Percentiles rank a stretch among this genome's conserved stretches.
Evolutionary conservation across 2,797 vertebrate species (phyloP).

Genomic region (Loris lydekkerianus): DNA sequence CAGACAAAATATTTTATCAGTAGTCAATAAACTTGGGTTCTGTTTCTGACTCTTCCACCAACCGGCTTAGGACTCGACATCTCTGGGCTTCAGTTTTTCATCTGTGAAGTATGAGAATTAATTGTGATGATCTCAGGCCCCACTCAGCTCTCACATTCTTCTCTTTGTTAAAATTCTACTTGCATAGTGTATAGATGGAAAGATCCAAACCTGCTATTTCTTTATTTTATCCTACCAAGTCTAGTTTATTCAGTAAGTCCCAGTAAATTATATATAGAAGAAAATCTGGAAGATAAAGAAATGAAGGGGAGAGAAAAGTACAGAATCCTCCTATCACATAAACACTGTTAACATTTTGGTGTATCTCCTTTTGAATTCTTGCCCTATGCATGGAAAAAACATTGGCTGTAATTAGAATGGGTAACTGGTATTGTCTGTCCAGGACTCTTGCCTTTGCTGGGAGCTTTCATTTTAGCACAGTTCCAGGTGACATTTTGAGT

Average conservation of each 20-base stretch:
- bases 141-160: not conserved
- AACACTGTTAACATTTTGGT: not conserved
- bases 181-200: not conserved
- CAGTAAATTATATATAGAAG: not conserved
- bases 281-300: conserved; percentile 20
- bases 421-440: not conserved
- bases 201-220: conserved; percentile 1
- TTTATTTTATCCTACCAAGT: not conserved
- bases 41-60: not conserved
- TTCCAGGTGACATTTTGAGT: not conserved
- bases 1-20: not conserved
- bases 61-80: not conserved
- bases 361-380: not conserved
- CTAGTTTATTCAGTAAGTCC: not conserved
- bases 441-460: not conserved
- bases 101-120: not conserved
- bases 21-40: not conserved
- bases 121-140: not conserved
- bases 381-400: not conserved
- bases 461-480: not conserved
- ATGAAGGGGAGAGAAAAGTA: not conserved
- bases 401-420: not conserved
- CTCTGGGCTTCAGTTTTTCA: not conserved
- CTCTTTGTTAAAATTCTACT: conserved; percentile 25
- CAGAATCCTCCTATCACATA: not conserved